These are phyloP conservation scores for Nyctibius bracteatus DNA, from an alignment of 2,113 vertebrate genomes.

Conservation along the genomic window DNA sequence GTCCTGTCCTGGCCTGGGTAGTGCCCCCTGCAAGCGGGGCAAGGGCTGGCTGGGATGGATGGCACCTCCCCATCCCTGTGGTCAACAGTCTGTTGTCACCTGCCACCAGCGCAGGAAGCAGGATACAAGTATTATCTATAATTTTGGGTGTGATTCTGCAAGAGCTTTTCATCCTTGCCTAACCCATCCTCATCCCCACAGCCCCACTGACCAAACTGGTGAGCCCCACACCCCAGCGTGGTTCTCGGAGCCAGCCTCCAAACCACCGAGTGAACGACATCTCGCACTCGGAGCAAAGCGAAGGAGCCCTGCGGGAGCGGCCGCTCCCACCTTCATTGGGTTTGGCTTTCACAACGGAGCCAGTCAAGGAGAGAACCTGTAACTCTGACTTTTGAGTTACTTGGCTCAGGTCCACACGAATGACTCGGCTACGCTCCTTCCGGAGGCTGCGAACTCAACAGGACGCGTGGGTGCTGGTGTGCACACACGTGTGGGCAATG, in stretches of 20 bases:
- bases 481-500: fast-evolving
- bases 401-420: background rate
- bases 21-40: background rate
- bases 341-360: background rate
- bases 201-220: background rate
- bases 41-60: background rate
- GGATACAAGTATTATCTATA: background rate
- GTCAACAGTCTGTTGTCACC: background rate
- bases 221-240: background rate
- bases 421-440: background rate
- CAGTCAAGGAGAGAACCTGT: background rate
- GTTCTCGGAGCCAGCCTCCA: background rate
- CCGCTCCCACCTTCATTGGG: background rate
- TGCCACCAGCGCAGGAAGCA: background rate
- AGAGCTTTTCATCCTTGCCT: background rate
- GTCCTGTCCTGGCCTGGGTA: fast-evolving
- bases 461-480: background rate
- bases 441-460: fast-evolving
- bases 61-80: background rate
- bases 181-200: background rate
- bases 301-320: background rate
- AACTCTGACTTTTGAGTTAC: background rate
- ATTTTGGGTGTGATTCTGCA: background rate
- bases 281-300: fast-evolving
- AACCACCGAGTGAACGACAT: fast-evolving